Percentiles rank a stretch among this genome's conserved stretches.
phyloP scores from a whole-genome alignment of 2,113 vertebrate genomes.

The Sigmodon hispidus region DNA sequence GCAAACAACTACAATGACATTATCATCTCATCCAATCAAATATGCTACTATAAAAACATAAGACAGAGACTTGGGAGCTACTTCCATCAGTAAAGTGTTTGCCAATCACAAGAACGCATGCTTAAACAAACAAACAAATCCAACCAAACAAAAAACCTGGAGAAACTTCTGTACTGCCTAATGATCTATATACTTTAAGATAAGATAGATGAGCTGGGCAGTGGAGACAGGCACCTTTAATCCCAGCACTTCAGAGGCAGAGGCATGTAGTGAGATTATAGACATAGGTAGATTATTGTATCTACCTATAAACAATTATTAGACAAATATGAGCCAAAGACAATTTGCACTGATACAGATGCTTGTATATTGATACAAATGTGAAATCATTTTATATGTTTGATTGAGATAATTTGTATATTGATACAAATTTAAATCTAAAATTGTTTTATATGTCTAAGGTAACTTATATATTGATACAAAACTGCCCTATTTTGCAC shows the following conservation, averaged over 20 bases:
- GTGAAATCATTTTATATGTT: no score
- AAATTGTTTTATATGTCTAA: no score
- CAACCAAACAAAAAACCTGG: not conserved
- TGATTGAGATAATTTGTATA: no score
- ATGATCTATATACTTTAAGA: not conserved
- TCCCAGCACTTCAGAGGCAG: not conserved
- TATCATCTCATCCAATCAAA: not conserved
- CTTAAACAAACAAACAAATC: not conserved
- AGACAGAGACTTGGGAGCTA: not conserved
- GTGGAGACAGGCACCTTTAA: not conserved
- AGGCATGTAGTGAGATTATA: no score
- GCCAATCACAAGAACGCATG: not conserved
- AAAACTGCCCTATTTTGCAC: no score
- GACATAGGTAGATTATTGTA: no score
- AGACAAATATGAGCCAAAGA: no score
- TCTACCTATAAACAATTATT: no score
- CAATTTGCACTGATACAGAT: no score
- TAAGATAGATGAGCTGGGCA: not conserved
- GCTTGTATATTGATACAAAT: no score
- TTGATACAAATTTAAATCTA: no score
- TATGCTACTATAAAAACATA: not conserved
- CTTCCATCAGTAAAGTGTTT: not conserved
- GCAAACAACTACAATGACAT: not conserved
- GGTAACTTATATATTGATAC: no score
- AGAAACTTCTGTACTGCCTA: not conserved